These are phyloP conservation scores for Aspidiotus rigidus DNA, from an alignment of 2,888 invertebrate genomes.

Conservation along the genomic window DNA sequence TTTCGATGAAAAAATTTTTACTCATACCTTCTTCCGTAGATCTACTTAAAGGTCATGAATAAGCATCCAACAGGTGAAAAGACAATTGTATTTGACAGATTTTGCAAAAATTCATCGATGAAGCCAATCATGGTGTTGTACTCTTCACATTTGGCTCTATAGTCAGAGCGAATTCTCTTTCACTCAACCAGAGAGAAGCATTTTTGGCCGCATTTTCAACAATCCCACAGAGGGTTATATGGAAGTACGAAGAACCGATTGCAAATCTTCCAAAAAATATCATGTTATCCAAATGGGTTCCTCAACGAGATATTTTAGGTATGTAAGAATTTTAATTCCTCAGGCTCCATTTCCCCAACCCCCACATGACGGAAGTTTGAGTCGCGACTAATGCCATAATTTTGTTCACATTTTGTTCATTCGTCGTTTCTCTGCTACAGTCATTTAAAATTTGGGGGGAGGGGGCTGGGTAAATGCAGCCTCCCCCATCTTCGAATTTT, in stretches of 20 bases:
- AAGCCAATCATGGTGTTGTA: conserved; percentile 6
- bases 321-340: neutral
- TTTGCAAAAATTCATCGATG: conserved; percentile 15
- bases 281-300: neutral
- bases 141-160: conserved; percentile 4
- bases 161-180: neutral
- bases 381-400: neutral
- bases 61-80: too few species aligned
- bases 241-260: conserved; percentile 6
- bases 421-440: too few species aligned
- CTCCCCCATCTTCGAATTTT: too few species aligned
- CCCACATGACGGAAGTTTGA: too few species aligned
- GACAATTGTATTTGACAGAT: neutral
- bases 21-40: too few species aligned
- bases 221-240: conserved; percentile 7
- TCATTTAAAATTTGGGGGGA: too few species aligned
- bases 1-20: too few species aligned
- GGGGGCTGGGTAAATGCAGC: too few species aligned
- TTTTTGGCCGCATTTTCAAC: neutral
- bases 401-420: too few species aligned
- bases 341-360: too few species aligned
- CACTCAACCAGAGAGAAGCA: neutral
- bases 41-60: too few species aligned
- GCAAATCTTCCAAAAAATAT: conserved; percentile 3
- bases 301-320: conserved; percentile 1